These are phyloP conservation scores for Setophaga petechia DNA, from an alignment of 2,113 vertebrate genomes.

Conservation along the genomic window DNA sequence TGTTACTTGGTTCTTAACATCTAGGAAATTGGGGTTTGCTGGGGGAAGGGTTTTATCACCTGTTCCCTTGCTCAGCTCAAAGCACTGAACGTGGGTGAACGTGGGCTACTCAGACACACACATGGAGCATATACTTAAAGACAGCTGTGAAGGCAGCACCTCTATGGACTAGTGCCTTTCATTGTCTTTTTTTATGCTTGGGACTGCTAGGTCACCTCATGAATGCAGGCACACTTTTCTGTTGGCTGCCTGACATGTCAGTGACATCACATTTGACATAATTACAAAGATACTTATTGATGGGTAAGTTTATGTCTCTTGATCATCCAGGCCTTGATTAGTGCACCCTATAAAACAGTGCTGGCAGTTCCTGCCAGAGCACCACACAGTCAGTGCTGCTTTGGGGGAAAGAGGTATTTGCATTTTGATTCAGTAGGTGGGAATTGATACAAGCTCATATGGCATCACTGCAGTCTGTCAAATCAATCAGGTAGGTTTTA, in stretches of 20 bases:
- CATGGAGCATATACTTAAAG: neutral
- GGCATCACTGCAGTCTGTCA: neutral
- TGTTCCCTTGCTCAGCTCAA: neutral
- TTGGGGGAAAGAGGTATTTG: neutral
- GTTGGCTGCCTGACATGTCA: neutral
- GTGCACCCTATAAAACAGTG: neutral
- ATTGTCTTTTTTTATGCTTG: neutral
- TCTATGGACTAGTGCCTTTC: neutral
- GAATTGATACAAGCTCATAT: rapidly evolving
- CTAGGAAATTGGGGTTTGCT: neutral
- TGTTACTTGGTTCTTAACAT: neutral
- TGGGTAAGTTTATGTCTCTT: neutral
- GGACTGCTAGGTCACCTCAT: neutral
- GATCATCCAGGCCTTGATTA: neutral
- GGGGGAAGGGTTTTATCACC: neutral
- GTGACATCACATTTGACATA: neutral
- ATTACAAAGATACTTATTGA: neutral
- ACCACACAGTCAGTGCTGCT: neutral
- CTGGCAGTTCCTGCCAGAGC: neutral
- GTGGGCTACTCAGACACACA: rapidly evolving
- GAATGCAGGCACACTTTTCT: neutral
- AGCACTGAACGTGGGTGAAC: neutral
- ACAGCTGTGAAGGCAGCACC: neutral
- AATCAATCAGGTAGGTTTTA: neutral
- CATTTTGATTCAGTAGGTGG: neutral